Base-by-base conservation (phyloP, 2,113 vertebrate species). In the Tympanuchus pallidicinctus region DNA sequence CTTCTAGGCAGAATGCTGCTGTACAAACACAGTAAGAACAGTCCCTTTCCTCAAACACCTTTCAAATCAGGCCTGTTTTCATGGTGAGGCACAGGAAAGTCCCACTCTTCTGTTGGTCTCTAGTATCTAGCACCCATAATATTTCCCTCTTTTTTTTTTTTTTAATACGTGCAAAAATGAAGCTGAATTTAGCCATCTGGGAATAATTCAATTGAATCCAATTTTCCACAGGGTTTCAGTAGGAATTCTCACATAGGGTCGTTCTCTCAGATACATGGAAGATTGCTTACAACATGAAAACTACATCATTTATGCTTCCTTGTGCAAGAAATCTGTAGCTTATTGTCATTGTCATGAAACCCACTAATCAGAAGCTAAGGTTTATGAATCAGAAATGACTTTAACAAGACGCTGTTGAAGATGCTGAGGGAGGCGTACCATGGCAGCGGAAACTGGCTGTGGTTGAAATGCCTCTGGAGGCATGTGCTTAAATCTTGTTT, bases 381-480 rank as follows among this genome's bases (percentile, higher is more conserved):
- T 73, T 66, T 78, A 30, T 1, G 3, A 67, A 17, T 87, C 59
- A 82, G 74, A 82, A 89, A 48, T 40, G 61, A 27, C 40, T 92
- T 83, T 38, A 84, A 69, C 43, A 30, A 83, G 70, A 65, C 20
- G 3, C 21, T 70, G 61, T 77, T 54, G 40, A 66, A 79, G 88
- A 82, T n/a, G 5, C 36, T 87, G 64, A 80, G 36, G 63, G 16
- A 48, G 19, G 34, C 9, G 69, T 91, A 50, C 80, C 59, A 8
- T n/a, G 52, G 54, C 66, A 76, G 32, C 71, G 93, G 45, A 63
- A 79, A 91, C 84, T 71, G 38, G 28, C 34, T 71, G n/a, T 59
- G 27, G 34, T 91, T 93, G 77, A 94, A 95, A 77, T 86, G 48
- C 34, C 52, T 71, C 45, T 72, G 84, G 81, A 93, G 90, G 21